A percentile compares a stretch with the other conserved stretches of the same genome.
phyloP scores from a whole-genome alignment of 2,113 vertebrate genomes.

The Columba janthina region DNA sequence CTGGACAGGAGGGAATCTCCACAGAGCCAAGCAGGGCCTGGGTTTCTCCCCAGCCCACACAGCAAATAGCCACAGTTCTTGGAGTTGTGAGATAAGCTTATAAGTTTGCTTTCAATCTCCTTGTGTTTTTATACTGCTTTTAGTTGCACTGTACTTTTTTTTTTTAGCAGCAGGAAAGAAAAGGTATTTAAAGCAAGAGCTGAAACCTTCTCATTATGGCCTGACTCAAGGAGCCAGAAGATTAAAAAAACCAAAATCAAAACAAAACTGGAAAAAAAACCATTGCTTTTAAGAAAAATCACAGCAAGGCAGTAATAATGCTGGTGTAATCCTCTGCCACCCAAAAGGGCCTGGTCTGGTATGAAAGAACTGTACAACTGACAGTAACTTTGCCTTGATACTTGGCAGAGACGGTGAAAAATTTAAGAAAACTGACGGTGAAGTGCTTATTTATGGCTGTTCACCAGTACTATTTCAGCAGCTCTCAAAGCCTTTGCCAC shows the following conservation, averaged over 20 bases:
- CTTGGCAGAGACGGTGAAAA: not conserved
- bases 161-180: not conserved
- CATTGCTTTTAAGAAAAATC: not conserved
- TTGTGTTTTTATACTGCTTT: not conserved
- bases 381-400: not conserved
- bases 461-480: not conserved
- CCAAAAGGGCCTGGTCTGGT: not conserved
- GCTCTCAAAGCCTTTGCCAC: not conserved
- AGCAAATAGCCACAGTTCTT: not conserved
- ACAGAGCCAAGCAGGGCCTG: not conserved
- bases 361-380: fast-evolving
- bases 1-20: not conserved
- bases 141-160: not conserved
- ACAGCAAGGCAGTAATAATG: not conserved
- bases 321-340: not conserved
- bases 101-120: not conserved
- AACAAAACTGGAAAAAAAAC: not conserved
- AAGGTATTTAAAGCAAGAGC: not conserved
- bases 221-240: not conserved
- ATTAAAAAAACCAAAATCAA: not conserved
- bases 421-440: not conserved
- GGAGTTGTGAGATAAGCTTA: not conserved
- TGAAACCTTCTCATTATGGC: not conserved
- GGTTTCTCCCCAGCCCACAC: not conserved
- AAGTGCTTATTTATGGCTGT: not conserved